These are phyloP conservation scores for Anthoptus insignis DNA, from an alignment of 2,888 invertebrate genomes.

Conservation along the genomic window DNA sequence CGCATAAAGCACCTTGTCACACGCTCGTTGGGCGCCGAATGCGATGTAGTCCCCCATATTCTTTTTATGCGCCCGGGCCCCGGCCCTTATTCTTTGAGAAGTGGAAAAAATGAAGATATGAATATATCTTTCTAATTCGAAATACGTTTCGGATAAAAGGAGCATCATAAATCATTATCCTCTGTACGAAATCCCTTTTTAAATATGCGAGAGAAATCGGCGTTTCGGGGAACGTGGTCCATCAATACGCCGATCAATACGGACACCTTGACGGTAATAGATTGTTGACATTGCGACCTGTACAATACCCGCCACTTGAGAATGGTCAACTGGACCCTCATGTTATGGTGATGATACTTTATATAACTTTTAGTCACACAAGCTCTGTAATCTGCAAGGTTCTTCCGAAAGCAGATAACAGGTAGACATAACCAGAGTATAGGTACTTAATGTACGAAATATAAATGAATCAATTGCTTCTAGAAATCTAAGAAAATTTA, in stretches of 20 bases:
- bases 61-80: conserved; percentile 79
- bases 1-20: conserved; percentile 87
- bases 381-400: no score
- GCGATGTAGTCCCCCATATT: conserved; percentile 76
- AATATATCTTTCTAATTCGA: conserved; percentile 87
- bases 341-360: no score
- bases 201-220: conserved; percentile 74
- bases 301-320: conserved; percentile 2
- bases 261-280: conserved; percentile 26
- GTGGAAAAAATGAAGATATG: conserved; percentile 87
- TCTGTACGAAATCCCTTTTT: conserved; percentile 73
- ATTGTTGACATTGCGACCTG: conserved; percentile 20
- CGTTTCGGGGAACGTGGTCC: conserved; percentile 80
- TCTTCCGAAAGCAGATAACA: no score
- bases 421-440: no score
- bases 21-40: conserved; percentile 85
- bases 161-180: conserved; percentile 82
- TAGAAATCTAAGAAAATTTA: no score
- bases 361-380: no score
- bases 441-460: no score
- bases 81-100: conserved; percentile 82
- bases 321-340: no score
- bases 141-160: conserved; percentile 85
- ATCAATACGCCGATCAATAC: conserved; percentile 57
- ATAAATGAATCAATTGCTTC: no score